A percentile compares a stretch with the other conserved stretches of the same genome.
Conservation (phyloP, 2,113 vertebrate genomes). For the Ceuthmochares aereus region DNA sequence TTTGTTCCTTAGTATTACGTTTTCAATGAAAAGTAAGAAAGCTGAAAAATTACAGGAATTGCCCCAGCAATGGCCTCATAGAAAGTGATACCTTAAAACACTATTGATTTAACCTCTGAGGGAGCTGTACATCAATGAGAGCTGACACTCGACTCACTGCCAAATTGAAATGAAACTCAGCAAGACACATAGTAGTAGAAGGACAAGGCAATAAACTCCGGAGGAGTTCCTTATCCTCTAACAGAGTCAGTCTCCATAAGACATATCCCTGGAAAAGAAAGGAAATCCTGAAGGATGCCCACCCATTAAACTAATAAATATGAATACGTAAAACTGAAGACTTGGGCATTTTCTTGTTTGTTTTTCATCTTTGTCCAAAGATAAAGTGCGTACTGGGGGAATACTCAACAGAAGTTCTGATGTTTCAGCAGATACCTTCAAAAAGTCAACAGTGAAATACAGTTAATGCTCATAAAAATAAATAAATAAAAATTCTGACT, state of each 20-base stretch:
- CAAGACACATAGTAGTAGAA: conserved; percentile 15
- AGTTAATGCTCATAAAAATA: not conserved
- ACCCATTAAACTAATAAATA: not conserved
- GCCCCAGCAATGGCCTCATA: not conserved
- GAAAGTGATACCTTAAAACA: not conserved
- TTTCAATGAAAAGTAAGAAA: not conserved
- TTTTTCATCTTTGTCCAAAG: not conserved
- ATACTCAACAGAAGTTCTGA: not conserved
- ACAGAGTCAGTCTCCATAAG: not conserved
- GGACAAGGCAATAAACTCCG: conserved; percentile 14
- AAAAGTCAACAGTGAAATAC: not conserved
- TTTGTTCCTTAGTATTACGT: not conserved
- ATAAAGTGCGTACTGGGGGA: not conserved
- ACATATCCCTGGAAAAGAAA: not conserved
- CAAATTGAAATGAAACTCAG: conserved; percentile 51
- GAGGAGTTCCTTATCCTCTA: not conserved
- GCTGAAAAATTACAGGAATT: not conserved
- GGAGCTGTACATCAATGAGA: conserved; percentile 1
- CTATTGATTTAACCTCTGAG: conserved; percentile 42
- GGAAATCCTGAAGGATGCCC: not conserved
- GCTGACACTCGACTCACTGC: not conserved
- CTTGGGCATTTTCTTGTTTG: not conserved
- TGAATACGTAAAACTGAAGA: not conserved
- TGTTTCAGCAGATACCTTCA: not conserved
- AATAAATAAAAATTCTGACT: not conserved